Base-by-base conservation (phyloP, 1,140 invertebrate genomes). In the Drosophila sturtevanti region DNA sequence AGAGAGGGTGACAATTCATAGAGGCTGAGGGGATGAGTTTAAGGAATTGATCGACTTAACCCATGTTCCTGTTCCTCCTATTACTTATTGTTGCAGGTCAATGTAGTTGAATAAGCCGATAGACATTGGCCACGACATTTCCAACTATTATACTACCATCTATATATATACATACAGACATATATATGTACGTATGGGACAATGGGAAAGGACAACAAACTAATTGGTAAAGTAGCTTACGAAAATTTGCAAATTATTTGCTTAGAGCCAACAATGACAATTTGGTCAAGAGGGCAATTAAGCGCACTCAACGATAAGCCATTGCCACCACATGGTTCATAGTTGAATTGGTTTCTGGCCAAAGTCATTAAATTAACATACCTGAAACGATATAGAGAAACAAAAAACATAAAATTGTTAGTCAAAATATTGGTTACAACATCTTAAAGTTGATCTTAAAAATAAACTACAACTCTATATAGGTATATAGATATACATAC, bases 141-240 rank as follows among this genome's bases (percentile, higher is more conserved):
- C 4, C 27, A 31, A 31, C 27, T 31, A 6, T n/a, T n/a, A n/a
- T n/a, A n/a, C n/a, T n/a, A n/a, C n/a, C n/a, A n/a, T n/a, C n/a
- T n/a, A n/a, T n/a, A n/a, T n/a, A n/a, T n/a, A n/a, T n/a, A n/a
- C n/a, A n/a, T n/a, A n/a, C n/a, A n/a, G n/a, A n/a, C n/a, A n/a
- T n/a, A n/a, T n/a, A n/a, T n/a, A n/a, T n/a, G n/a, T n/a, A n/a
- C n/a, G 27, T 6, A 31, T 31, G 7, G 3, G 27, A 6, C 27
- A 6, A 31, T 7, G 5, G 27, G 4, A 31, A 12, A 38, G 34
- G 14, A 62, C 10, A 14, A 35, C 35, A 68, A 31, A 68, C 84
- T 82, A 89, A 87, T 89, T 82, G 79, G 58, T 51, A 79, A 82
- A 82, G 71, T 76, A 72, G 82, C 82, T 87, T 89, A 86, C 82